Base-by-base conservation (phyloP, 2,797 vertebrate species). In the Leuciscus waleckii region DNA sequence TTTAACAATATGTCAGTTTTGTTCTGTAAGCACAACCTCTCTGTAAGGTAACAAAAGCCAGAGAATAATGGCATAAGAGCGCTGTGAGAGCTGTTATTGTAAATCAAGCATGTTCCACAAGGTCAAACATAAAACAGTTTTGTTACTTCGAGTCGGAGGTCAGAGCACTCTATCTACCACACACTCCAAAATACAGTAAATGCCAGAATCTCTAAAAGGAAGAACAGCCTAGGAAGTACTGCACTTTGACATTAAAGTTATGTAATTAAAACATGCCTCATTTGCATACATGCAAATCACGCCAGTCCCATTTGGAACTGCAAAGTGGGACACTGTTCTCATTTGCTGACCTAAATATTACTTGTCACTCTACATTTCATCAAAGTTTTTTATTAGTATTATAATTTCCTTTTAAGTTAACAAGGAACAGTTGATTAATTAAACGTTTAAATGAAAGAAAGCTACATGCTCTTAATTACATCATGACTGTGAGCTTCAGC, bases 371-470 rank as follows among this genome's bases (percentile, higher is more conserved):
- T 90, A 91, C 90, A 94, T 95, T 95, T 93, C 93, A 94, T 95
- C 94, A 95, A 95, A 95, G 94, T 95, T 95, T 94, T 49, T 94
- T 94, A 95, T 96, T 94, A 94, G 93, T 93, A 83, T 76, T 92
- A 92, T 93, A 92, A 95, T 94, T 94, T 95, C 92, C 94, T 95
- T 95, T 95, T 92, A 95, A 95, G 93, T 95, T 93, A 95, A 95
- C 93, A 94, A 92, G 93, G 88, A 94, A 93, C 82, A 91, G 92
- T 90, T 94, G 92, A 94, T 94, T 94, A 93, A 93, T 93, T 92
- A 87, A 70, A 69, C 93, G 93, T 94, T 92, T 91, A 92, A 93
- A 94, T 93, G 93, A 93, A 67, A 92, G 91, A 93, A 91, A 89
- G 92, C 88, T 92, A 93, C 93, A 94, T 93, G 92, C 91, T 90